Base-by-base conservation (phyloP, 1,140 invertebrate species). In the Panonychus citri region DNA sequence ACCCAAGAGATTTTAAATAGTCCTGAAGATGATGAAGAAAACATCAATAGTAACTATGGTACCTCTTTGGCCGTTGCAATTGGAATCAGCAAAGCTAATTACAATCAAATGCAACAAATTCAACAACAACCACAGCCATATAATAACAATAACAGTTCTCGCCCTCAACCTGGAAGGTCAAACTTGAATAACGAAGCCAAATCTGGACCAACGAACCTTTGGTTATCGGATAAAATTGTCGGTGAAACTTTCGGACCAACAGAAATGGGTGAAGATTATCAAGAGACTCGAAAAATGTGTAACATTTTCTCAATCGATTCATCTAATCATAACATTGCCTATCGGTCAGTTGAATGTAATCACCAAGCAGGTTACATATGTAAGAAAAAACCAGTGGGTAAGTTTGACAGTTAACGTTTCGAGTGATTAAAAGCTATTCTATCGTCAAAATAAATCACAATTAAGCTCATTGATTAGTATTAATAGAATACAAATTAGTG, bases 361-460 rank as follows among this genome's bases (percentile, higher is more conserved):
- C 59, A 64, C 54, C 53, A 53, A 24, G 62, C 62, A 0, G 79
- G 80, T 3, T 82, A 81, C 65, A 73, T 80, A 3, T 80, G 77
- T 67, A 69, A 70, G 58, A 71, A 66, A 59, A 63, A 63, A 28
- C 63, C 66, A 54, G 60, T 67, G 62, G 68, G 71, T 71, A 62
- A 56, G 56, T 17, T n/a, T n/a, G n/a, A n/a, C n/a, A n/a, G n/a
- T n/a, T n/a, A n/a, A n/a, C n/a, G n/a, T 53, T 46, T 57, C 15
- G 39, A 15, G 19, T 17, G 5, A 25, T 51, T 7, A 10, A 56
- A 52, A 3, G 13, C 13, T 34, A 15, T 8, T 34, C 21, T n/a
- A n/a, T n/a, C n/a, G n/a, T n/a, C n/a, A n/a, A n/a, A n/a, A n/a
- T n/a, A n/a, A n/a, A n/a, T n/a, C n/a, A n/a, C n/a, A n/a, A n/a